Evolutionary conservation across 2,888 invertebrate species (phyloP), one percentile per base, ranked within the genome.

Genomic region (Abrostola triplasia): DNA sequence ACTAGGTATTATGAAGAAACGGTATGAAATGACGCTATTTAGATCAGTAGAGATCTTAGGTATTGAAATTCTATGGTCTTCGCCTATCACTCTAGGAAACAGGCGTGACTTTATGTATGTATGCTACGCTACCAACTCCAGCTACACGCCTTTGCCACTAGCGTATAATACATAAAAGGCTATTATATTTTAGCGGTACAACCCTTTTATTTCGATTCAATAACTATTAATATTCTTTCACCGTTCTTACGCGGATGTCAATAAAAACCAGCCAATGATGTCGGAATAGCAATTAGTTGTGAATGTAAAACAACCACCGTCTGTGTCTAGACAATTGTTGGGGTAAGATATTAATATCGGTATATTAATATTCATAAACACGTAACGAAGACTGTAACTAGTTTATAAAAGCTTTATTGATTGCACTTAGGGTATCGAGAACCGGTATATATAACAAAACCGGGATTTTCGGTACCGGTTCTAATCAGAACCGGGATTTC

Each of bases 211-310:
- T 59, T 73, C 51, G 64, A 71, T 63, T 64, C 56, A 65, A 70
- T 63, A 48, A 62, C 11, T 53, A 76, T 77, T 71, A 74, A 63
- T 68, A 77, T 75, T 75, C 77, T 51, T 47, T 59, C 53, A 35
- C 36, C 55, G 68, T 75, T 40, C 36, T 51, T 48, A 49, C 57
- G 54, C 72, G 77, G 77, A 77, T 68, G 76, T 57, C 60, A 70
- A 75, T 75, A 77, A 75, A 77, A 77, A 70, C 10, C 52, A 65
- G 40, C 59, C 47, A 11, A 50, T 75, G 62, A 72, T 75, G 70
- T 49, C 52, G 47, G 78, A 75, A 77, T 75, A 73, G 55, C 48
- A 77, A 75, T 70, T 58, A 72, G 49, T 61, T 68, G 38, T 51
- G 50, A 38, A 73, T 63, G 54, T 61, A 53, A 57, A 73, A 63